These are phyloP conservation scores for Muricea muricata DNA, from an alignment of 92 coral and sea anemone species.

Conservation along the genomic window DNA sequence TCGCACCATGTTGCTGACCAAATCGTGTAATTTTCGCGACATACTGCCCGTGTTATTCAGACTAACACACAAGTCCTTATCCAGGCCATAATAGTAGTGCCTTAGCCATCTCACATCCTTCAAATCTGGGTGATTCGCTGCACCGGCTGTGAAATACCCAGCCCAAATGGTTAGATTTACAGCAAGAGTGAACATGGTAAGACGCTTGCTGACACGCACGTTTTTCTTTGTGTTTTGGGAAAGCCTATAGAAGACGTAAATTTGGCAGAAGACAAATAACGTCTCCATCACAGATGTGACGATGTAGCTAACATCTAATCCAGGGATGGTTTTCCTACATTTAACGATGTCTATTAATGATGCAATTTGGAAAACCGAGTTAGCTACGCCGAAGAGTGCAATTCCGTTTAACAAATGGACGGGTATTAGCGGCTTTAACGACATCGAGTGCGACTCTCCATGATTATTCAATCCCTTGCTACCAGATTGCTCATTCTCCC, in stretches of 20 bases:
- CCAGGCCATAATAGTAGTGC: conserved; percentile 1
- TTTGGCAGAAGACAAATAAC: conserved; percentile 17
- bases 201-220: conserved; percentile 3
- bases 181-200: conserved; percentile 44
- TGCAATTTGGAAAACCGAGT: conserved; percentile 1
- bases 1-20: not conserved
- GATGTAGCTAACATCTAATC: not conserved
- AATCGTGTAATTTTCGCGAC: conserved; percentile 24
- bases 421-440: conserved; percentile 4
- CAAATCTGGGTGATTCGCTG: not conserved
- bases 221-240: conserved; percentile 4
- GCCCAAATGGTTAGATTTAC: conserved; percentile 43
- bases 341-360: not conserved
- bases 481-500: too few relatives aligned
- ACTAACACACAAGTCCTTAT: not conserved
- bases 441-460: too few relatives aligned
- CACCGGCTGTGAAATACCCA: conserved; percentile 9
- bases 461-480: too few relatives aligned
- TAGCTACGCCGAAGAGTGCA: conserved; percentile 18
- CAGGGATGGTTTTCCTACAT: not conserved
- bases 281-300: conserved; percentile 22
- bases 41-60: not conserved
- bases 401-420: conserved; percentile 25
- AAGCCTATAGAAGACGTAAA: conserved; percentile 29
- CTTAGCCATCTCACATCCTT: not conserved